A percentile compares a stretch with the other conserved stretches of the same genome.
Conservation (phyloP, 2,888 invertebrate species). For the Stenchaetothrips biformis region DNA sequence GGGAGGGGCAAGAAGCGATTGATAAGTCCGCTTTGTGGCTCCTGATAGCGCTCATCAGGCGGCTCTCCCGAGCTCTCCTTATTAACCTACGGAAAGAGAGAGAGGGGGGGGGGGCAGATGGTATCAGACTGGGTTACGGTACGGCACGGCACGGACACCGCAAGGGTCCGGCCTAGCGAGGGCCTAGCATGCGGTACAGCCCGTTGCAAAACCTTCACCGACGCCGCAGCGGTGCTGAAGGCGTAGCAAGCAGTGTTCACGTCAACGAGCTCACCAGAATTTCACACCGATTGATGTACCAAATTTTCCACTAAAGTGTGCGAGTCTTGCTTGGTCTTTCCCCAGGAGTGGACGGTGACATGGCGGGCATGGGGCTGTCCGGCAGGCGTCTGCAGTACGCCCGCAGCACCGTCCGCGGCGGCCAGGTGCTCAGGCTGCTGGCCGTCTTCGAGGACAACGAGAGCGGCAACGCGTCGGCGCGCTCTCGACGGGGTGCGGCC, state of each 20-base stretch:
- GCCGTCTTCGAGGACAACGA: constrained; percentile 51
- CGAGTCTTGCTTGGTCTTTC: too few species aligned
- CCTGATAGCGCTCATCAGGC: background rate
- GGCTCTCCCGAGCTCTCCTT: background rate
- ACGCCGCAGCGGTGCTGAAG: too few species aligned
- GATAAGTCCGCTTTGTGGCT: background rate
- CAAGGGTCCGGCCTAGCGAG: too few species aligned
- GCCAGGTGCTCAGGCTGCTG: constrained; percentile 50
- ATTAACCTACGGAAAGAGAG: background rate
- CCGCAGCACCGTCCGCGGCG: constrained; percentile 49
- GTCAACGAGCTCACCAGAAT: too few species aligned
- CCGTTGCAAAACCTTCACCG: too few species aligned
- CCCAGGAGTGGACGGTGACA: background rate
- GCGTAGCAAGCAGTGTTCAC: too few species aligned
- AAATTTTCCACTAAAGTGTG: too few species aligned
- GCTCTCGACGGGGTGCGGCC: background rate
- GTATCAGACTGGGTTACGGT: background rate
- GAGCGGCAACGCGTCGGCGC: constrained; percentile 1
- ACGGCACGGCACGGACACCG: background rate
- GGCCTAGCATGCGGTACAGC: too few species aligned
- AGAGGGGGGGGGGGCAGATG: too few species aligned
- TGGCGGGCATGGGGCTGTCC: background rate
- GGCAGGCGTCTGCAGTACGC: constrained; percentile 45
- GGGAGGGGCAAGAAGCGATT: background rate
- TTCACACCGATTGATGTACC: too few species aligned